Evolutionary conservation across 2,888 invertebrate species (phyloP).

Genomic region (Melanophora roralis): DNA sequence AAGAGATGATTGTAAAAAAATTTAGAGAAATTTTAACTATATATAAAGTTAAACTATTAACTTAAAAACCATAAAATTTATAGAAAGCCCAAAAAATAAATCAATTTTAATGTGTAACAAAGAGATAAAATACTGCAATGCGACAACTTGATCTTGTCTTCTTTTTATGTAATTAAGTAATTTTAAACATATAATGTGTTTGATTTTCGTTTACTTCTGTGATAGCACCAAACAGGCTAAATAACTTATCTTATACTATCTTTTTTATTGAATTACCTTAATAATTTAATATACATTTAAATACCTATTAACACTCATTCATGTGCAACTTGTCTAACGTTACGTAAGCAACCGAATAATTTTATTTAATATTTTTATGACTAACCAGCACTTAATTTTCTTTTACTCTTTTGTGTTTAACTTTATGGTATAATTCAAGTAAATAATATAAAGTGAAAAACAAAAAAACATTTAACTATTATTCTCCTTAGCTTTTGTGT

Average conservation of each 20-base stretch:
- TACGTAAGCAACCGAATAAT: constrained; percentile 20
- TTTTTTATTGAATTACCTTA: constrained; percentile 19
- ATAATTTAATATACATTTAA: constrained; percentile 6
- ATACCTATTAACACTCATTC: constrained; percentile 18
- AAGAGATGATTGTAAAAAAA: not conserved
- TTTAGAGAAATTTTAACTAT: too few relatives aligned
- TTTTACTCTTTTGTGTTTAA: constrained; percentile 34
- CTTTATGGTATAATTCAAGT: constrained; percentile 16
- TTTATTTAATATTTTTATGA: constrained; percentile 45
- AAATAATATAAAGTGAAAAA: not conserved
- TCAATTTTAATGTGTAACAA: constrained; percentile 51
- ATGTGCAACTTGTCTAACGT: not conserved
- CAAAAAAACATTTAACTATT: constrained; percentile 1
- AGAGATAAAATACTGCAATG: constrained; percentile 43
- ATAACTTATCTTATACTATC: constrained; percentile 33
- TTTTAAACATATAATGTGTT: constrained; percentile 28
- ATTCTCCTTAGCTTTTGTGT: constrained; percentile 33
- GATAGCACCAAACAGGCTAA: constrained; percentile 60
- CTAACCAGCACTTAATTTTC: constrained; percentile 42
- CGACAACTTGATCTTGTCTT: constrained; percentile 54
- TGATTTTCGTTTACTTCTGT: constrained; percentile 60
- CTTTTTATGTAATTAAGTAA: constrained; percentile 41
- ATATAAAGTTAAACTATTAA: constrained; percentile 5
- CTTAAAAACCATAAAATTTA: not conserved
- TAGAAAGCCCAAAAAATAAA: constrained; percentile 48